Evolutionary conservation across 2,797 vertebrate genomes (phyloP).

Genomic region (Gymnothorax javanicus): DNA sequence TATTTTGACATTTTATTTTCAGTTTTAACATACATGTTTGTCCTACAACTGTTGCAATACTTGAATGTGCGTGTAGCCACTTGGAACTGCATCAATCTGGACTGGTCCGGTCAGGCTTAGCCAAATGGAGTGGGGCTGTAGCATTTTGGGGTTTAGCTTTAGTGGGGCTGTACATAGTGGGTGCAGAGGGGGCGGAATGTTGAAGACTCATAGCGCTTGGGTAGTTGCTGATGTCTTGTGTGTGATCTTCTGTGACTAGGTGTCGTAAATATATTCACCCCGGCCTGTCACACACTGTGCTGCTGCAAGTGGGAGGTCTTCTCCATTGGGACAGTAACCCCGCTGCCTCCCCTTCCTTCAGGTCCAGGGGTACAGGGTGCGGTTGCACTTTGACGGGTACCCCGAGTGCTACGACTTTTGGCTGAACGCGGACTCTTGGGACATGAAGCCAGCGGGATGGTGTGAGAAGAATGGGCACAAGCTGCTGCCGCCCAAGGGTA

Average conservation of each 20-base stretch:
- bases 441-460: constrained; percentile 80
- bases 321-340: neutral
- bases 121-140: neutral
- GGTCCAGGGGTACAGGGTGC: constrained; percentile 78
- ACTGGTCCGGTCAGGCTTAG: too few relatives aligned
- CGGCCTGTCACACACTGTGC: too few relatives aligned
- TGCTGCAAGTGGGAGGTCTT: too few relatives aligned
- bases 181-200: neutral
- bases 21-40: too few relatives aligned
- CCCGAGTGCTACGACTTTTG: constrained; percentile 83
- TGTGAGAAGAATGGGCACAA: constrained; percentile 81
- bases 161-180: neutral
- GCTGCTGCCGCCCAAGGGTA: constrained; percentile 79
- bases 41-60: too few relatives aligned
- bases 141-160: too few relatives aligned
- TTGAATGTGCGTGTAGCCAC: too few relatives aligned
- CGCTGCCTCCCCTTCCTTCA: constrained; percentile 34
- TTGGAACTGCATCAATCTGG: too few relatives aligned
- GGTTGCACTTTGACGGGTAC: constrained; percentile 81
- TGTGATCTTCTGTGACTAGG: too few relatives aligned
- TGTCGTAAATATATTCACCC: too few relatives aligned
- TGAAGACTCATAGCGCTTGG: neutral
- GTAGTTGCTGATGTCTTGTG: neutral
- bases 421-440: constrained; percentile 81
- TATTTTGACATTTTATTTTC: too few relatives aligned